Base-by-base conservation (phyloP, 2,113 vertebrate genomes). In the Ahaetulla prasina region DNA sequence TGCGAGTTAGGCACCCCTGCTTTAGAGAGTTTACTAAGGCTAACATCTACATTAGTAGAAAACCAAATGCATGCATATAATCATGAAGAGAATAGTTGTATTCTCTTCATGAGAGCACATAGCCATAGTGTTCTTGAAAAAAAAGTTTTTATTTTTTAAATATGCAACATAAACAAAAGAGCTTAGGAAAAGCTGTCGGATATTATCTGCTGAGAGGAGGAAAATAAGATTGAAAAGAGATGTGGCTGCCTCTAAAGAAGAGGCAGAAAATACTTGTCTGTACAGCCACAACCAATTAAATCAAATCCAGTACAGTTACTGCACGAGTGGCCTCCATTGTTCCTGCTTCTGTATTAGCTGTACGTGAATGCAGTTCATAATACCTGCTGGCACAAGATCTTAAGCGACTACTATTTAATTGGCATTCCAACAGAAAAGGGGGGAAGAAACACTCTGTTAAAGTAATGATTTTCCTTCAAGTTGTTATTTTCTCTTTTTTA, bases 391-490 rank as follows among this genome's bases (percentile, higher is more conserved):
- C 45, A 2, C 0, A 35, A 60, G 0, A 35, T 8, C 30, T 57
- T 39, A 91, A 27, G 1, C 0, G 11, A 0, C 20, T 30, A 1
- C 39, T 68, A 8, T 20, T 25, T 3, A 55, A 30, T 2, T 11
- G n/a, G 8, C 23, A n/a, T 55, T 35, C 47, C 7, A 85, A 12
- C 43, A 27, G 18, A 89, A 89, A 92, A 23, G 45, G 6, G 6
- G 3, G 9, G 22, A 9, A 43, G 27, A 63, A 90, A 85, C 45
- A 63, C 8, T 43, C 0, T 0, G 1, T 45, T 60, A 27, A 53
- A 27, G 6, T 0, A 54, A 80, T 80, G 0, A 2, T 39, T 25
- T 22, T 54, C 6, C 3, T 22, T 89, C 47, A 63, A 3, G 0
- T 2, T 47, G 27, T 0, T 57, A 23, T 57, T 63, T 63, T 63